Evolutionary conservation across 2,113 vertebrate genomes (phyloP), one percentile per base, ranked within the genome.

Genomic region (Saccopteryx bilineata): DNA sequence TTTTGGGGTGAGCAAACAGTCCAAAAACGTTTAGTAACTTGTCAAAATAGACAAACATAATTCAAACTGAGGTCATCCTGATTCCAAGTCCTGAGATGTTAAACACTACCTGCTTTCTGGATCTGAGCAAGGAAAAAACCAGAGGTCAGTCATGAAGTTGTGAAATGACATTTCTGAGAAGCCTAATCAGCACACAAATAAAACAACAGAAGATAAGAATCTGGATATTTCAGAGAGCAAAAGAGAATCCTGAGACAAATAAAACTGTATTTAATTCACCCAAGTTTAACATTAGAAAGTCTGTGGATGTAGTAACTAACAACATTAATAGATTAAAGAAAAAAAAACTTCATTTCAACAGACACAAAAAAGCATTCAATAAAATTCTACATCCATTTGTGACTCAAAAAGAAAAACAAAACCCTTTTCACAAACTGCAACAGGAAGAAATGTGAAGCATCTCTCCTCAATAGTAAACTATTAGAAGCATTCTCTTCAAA

Each of bases 151-250:
- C 82, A 79, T 46, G 17, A 91, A 90, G 61, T 71, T 69, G 26
- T 79, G n/a, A 94, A 56, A 46, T 48, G 19, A 84, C 33, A 82
- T 83, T 92, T 95, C 60, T 87, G 66, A 84, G 80, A 95, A 89
- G 79, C 21, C 80, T 91, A 82, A 48, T 63, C 65, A 82, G 58
- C 69, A 74, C 48, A 86, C 71, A 85, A 68, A 69, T 80, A 72
- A 93, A 84, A 94, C 26, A 66, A 54, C 5, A 50, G 1, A n/a
- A 74, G 79, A 19, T 66, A 93, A 46, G 31, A 81, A 90, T 84
- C 17, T 50, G 91, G 48, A 65, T 81, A 92, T 46, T 83, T 79
- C 78, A 87, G 60, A 54, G 13, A n/a, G 54, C 33, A 48, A 61
- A 76, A 66, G 56, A 61, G 26, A 87, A 83, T 83, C 60, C 75